phyloP scores from a whole-genome alignment of 2,113 vertebrate genomes.

The Oxygymnocypris stewartii region DNA sequence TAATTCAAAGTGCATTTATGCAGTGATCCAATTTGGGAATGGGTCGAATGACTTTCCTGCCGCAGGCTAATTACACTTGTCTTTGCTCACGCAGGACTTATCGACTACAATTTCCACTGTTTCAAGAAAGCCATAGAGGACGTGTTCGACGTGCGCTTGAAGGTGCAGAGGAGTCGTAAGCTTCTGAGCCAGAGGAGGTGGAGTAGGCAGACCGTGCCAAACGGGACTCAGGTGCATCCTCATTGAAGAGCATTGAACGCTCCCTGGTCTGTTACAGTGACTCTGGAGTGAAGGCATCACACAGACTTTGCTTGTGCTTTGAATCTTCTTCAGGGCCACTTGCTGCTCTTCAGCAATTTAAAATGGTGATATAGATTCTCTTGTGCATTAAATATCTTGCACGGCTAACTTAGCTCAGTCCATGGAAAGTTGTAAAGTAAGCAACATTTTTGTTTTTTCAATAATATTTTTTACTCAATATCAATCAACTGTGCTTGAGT shows the following conservation, averaged over 20 bases:
- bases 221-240: slow-evolving; percentile 72
- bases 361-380: not conserved
- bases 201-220: slow-evolving; percentile 79
- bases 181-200: slow-evolving; percentile 83
- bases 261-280: not conserved
- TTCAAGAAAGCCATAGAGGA: slow-evolving; percentile 96
- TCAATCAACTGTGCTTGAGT: not conserved
- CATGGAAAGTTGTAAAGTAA: not conserved
- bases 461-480: not conserved
- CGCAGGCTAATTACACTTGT: not conserved
- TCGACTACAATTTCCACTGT: slow-evolving; percentile 98
- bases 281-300: not conserved
- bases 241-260: slow-evolving; percentile 57
- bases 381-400: not conserved
- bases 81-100: slow-evolving; percentile 79
- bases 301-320: not conserved
- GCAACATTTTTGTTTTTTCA: not conserved
- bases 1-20: slow-evolving; percentile 32
- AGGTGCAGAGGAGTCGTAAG: slow-evolving; percentile 86
- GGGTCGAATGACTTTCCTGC: not conserved
- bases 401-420: not conserved
- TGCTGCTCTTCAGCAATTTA: slow-evolving; percentile 2
- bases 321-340: not conserved
- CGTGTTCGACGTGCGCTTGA: slow-evolving; percentile 91
- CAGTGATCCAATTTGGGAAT: slow-evolving; percentile 3